Conservation (phyloP, 53 echinoderm and acorn worm species). For the Arbacia lixula region DNA sequence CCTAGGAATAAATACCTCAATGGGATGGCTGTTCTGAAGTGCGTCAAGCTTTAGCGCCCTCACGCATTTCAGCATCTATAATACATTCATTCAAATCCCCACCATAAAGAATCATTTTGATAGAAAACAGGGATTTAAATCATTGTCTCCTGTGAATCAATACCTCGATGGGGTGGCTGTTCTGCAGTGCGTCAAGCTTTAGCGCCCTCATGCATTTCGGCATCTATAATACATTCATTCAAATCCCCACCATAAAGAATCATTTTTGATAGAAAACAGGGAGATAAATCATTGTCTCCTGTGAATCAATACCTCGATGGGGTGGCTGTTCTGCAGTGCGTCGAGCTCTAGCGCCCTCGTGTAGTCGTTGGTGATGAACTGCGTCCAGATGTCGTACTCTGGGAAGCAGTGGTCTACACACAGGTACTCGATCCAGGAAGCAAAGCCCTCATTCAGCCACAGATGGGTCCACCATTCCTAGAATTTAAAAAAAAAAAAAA, state of each 20-base stretch:
- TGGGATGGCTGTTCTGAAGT: constrained; percentile 87
- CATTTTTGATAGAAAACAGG: no score
- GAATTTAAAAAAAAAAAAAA: not conserved
- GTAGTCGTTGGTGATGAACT: constrained; percentile 97
- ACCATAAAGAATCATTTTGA: no score
- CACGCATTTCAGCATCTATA: no score
- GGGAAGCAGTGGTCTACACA: constrained; percentile 99
- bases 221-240: no score
- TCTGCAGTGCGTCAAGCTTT: constrained; percentile 89
- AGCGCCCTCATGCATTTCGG: constrained; percentile 94
- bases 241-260: no score
- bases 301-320: constrained; percentile 96
- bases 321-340: constrained; percentile 95
- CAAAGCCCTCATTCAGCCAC: constrained; percentile 99
- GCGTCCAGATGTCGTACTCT: constrained; percentile 99
- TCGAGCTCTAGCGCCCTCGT: constrained; percentile 92
- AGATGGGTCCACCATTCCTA: constrained; percentile 99
- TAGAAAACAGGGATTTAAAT: no score
- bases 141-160: no score
- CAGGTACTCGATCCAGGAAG: constrained; percentile 99
- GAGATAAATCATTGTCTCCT: no score
- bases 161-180: constrained; percentile 98
- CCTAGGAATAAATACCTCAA: no score
- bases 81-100: no score
- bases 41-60: constrained; percentile 86